Conservation (phyloP, 2,113 vertebrate species). For the Ivindomyrus marchei region DNA sequence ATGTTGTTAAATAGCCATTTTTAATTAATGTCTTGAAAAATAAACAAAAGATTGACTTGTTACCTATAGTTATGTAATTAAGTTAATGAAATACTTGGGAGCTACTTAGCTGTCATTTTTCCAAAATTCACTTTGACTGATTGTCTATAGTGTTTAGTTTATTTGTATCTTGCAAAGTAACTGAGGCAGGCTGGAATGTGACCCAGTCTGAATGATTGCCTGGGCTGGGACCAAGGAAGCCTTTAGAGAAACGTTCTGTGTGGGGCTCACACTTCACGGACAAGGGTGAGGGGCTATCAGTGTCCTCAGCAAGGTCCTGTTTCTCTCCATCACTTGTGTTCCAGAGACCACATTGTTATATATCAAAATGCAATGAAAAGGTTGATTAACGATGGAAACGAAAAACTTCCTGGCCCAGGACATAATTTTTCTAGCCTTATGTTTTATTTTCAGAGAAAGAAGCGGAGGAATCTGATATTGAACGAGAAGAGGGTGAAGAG, state of each 20-base stretch:
- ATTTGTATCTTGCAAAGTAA: background rate
- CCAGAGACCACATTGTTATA: background rate
- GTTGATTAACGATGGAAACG: background rate
- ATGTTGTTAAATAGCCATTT: background rate
- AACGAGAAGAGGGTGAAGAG: constrained; percentile 50
- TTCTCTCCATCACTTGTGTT: background rate
- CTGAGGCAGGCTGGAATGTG: background rate
- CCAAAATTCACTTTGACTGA: background rate
- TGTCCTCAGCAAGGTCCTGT: background rate
- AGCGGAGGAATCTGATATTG: constrained; percentile 49
- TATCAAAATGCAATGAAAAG: background rate
- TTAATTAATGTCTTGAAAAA: background rate
- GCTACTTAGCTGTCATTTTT: background rate
- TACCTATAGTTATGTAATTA: background rate
- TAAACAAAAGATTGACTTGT: background rate
- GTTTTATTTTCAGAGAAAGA: constrained; percentile 55
- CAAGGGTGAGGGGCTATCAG: background rate
- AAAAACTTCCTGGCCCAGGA: background rate
- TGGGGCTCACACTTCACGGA: background rate
- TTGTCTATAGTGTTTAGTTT: background rate
- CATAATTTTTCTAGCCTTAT: background rate
- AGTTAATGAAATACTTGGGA: background rate
- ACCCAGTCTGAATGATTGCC: background rate
- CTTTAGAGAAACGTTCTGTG: background rate
- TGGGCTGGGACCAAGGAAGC: background rate